Evolutionary conservation across 2,797 vertebrate genomes (phyloP), one percentile per base, ranked within the genome.

Genomic region (Darevskia nairensis): DNA sequence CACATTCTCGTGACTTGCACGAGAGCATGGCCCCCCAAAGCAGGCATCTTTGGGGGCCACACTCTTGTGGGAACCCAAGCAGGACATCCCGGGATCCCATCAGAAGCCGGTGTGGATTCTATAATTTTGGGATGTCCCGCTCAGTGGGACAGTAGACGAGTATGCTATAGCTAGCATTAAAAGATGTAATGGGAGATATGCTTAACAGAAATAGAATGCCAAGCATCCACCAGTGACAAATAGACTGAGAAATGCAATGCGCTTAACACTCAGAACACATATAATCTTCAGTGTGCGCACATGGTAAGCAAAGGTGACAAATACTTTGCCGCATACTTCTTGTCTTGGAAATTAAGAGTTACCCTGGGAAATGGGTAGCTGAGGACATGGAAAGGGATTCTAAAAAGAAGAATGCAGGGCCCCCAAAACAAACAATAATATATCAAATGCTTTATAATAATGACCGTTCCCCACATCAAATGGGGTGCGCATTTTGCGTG

Each of bases 231-330:
- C 35, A 46, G 35, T 71, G 15, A 6, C 55, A 77, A 59, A 46
- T n/a, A 85, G 29, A 23, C 11, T 50, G 8, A 13, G 11, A 39
- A 89, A 80, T 11, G 41, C 6, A 8, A 11, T 44, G 32, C 25
- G 44, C 79, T 61, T 69, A 44, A 50, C 72, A 82, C 84, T 86
- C 8, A 55, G 75, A 44, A 88, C 19, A 23, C 86, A 6, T 6
- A 1, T 50, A 29, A 61, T 19, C 6, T 82, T 32, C 23, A 89
- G 29, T 4, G 27, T 11, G 82, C 8, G 0, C 1, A 81, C 41
- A 72, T 0, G 11, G 4, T 0, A 8, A 61, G 25, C 0, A 13
- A 59, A 29, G n/a, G 9, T 11, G 29, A 0, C 7, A 15, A 77
- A 82, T 50, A 41, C 46, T 13, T 85, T 13, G 35, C 0, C 3